Percentiles rank a stretch among this genome's conserved stretches.
Conservation (phyloP, 2,888 invertebrate species). For the Noctua janthe region DNA sequence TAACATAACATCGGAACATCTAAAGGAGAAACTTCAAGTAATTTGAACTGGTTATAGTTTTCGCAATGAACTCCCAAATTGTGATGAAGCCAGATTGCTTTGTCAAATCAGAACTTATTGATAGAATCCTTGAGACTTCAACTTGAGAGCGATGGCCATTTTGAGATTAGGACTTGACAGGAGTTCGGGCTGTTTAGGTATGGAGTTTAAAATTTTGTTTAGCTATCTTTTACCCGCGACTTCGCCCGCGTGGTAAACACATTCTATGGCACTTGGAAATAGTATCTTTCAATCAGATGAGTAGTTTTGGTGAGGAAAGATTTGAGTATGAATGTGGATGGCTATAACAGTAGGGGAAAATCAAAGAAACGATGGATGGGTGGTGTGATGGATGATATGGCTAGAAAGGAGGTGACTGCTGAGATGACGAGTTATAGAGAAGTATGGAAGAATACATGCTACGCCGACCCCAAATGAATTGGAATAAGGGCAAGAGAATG, state of each 20-base stretch:
- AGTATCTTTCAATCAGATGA: no score
- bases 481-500: no score
- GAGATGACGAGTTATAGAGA: no score
- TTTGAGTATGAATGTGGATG: no score
- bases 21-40: slow-evolving; percentile 5
- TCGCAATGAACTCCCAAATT: slow-evolving; percentile 36
- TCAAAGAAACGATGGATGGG: no score
- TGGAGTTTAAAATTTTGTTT: neutral
- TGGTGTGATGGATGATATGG: no score
- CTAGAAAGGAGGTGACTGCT: no score
- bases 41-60: slow-evolving; percentile 46
- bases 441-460: no score
- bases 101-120: slow-evolving; percentile 51
- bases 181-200: neutral
- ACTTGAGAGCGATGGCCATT: slow-evolving; percentile 24
- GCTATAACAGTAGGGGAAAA: no score
- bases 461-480: no score
- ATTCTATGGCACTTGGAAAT: no score
- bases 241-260: neutral
- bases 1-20: slow-evolving; percentile 16
- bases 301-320: no score
- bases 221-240: neutral
- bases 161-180: slow-evolving; percentile 2
- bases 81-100: slow-evolving; percentile 54
- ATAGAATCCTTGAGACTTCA: slow-evolving; percentile 15